These are phyloP conservation scores for Corythornis madagascariensis DNA, from an alignment of 2,113 vertebrate genomes.

Conservation along the genomic window DNA sequence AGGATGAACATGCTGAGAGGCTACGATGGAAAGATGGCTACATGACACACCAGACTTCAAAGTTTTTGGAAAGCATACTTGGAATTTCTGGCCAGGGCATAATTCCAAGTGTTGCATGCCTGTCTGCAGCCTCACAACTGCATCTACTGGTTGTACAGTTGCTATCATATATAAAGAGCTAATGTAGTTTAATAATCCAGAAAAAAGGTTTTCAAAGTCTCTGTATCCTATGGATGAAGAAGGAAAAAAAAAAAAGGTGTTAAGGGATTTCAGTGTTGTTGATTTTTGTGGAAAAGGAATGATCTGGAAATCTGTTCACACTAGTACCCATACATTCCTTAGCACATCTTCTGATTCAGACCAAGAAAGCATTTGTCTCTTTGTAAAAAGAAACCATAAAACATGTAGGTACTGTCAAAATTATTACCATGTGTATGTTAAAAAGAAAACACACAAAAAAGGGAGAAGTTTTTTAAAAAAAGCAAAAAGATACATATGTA, in stretches of 20 bases:
- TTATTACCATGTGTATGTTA: background rate
- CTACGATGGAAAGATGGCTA: background rate
- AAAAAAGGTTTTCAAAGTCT: background rate
- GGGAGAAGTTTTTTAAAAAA: background rate
- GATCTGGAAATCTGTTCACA: background rate
- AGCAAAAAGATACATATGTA: background rate
- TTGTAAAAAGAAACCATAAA: background rate
- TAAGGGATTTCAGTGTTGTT: background rate
- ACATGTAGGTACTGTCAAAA: background rate
- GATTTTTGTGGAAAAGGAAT: background rate
- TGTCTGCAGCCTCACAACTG: conserved; percentile 21
- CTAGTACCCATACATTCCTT: background rate
- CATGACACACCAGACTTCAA: conserved; percentile 36
- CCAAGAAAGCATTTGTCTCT: background rate
- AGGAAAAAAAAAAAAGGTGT: background rate
- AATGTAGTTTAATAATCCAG: background rate
- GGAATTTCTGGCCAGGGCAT: conserved; percentile 54
- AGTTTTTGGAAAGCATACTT: conserved; percentile 33
- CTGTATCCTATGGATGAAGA: background rate
- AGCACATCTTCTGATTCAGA: background rate
- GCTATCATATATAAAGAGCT: background rate
- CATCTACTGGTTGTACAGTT: background rate
- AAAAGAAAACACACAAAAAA: background rate
- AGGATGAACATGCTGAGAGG: conserved; percentile 5
- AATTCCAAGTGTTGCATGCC: conserved; percentile 32